Conservation (phyloP, 2,888 invertebrate genomes). For the Plagiodera versicolora region DNA sequence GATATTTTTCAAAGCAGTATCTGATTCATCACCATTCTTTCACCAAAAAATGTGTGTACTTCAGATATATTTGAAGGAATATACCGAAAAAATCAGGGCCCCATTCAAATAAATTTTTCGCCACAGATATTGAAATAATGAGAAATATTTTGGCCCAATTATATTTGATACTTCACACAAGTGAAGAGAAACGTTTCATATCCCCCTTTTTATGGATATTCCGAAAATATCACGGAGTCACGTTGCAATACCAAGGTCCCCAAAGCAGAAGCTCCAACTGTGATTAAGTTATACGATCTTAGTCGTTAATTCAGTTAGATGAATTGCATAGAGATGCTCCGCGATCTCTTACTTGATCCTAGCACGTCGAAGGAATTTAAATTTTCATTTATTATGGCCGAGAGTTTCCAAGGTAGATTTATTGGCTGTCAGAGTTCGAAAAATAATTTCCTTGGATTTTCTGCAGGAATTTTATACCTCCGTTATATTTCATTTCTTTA, state of each 20-base stretch:
- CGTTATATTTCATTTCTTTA: neutral
- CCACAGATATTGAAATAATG: neutral
- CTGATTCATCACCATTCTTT: too few relatives aligned
- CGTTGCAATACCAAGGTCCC: neutral
- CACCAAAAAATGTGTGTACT: too few relatives aligned
- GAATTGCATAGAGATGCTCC: slow-evolving; percentile 30
- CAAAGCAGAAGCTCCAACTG: slow-evolving; percentile 29
- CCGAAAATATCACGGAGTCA: neutral
- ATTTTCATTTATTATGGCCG: slow-evolving; percentile 14
- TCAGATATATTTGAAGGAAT: neutral
- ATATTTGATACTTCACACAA: too few relatives aligned
- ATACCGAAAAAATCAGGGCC: neutral
- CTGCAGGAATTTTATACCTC: neutral
- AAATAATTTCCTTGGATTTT: neutral
- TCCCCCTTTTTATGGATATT: neutral
- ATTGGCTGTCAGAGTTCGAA: neutral
- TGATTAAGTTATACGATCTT: slow-evolving; percentile 39
- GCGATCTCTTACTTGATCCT: slow-evolving; percentile 14
- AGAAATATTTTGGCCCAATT: neutral
- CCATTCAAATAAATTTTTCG: too few relatives aligned
- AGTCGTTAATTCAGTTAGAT: slow-evolving; percentile 36
- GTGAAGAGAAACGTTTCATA: slow-evolving; percentile 18
- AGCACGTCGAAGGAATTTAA: slow-evolving; percentile 17
- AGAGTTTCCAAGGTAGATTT: slow-evolving; percentile 4
- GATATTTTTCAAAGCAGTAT: too few relatives aligned